Base-by-base conservation (phyloP, 2,888 invertebrate genomes). In the Lasioglossum oenotherae region DNA sequence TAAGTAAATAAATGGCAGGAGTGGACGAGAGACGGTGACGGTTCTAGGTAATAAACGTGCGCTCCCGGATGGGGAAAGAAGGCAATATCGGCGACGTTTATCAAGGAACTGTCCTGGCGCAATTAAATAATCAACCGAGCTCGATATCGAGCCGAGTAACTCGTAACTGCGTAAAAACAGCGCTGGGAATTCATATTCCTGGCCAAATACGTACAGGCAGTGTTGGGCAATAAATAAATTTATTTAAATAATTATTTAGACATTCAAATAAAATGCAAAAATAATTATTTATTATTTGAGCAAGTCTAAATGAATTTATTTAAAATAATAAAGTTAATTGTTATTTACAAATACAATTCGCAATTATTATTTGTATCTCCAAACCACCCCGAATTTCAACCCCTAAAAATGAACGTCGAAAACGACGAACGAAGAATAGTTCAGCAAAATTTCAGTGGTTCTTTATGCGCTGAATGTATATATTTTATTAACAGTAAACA, bases 1-100 rank as follows among this genome's bases (percentile, higher is more conserved):
- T 78, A 78, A 82, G 77, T 82, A 85, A 87, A 87, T 87, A 82
- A 82, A 86, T 74, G 81, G 35, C 46, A 38, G 64, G 57, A 79
- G 77, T 74, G 72, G 80, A 41, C 80, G 84, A 60, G 72, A n/a
- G 53, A 23, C 53, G 57, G 31, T 41, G 69, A 79, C 69, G 44
- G 74, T 80, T 82, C 46, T 27, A 53, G 77, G 77, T 85, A 87
- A 87, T 85, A 82, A 85, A 85, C 46, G 46, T 84, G 71, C 49
- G 27, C n/a, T 49, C 16, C 49, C 2, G 1, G 23, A 4, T n/a
- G n/a, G 31, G 31, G 60, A 71, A 74, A 71, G 67, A 41, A 60
- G 31, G 77, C 49, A 78, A 78, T 67, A 73, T 76, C 41, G 75
- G 23, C 81, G 71, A 57, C 46, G 67, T 69, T 82, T 69, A 80